Evolutionary conservation across 2,888 invertebrate species (phyloP).

Genomic region (Lasius fuliginosus): DNA sequence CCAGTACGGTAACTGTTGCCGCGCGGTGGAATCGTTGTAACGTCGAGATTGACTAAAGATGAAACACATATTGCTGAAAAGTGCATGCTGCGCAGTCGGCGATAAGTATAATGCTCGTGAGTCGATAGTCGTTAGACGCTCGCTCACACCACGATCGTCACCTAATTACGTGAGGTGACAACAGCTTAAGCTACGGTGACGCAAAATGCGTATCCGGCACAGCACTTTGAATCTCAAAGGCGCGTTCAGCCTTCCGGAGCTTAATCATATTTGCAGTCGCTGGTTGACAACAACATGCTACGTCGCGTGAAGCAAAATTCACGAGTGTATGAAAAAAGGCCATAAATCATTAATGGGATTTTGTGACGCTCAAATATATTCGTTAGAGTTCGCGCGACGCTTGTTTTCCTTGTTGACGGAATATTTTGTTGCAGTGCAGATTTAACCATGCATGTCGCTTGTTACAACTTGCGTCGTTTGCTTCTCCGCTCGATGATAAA

Average conservation of each 20-base stretch:
- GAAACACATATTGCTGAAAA: constrained; percentile 34
- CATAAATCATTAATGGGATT: constrained; percentile 27
- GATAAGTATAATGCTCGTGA: constrained; percentile 30
- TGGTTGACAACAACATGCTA: constrained; percentile 1
- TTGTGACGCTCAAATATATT: constrained; percentile 10
- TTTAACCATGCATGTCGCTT: constrained; percentile 16
- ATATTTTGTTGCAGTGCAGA: constrained; percentile 19
- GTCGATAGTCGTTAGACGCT: constrained; percentile 32
- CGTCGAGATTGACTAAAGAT: constrained; percentile 33
- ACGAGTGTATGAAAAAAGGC: background rate
- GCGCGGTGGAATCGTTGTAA: constrained; percentile 52
- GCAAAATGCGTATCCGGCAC: constrained; percentile 25
- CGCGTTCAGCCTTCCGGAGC: constrained; percentile 37
- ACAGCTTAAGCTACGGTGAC: constrained; percentile 21
- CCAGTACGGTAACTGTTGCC: constrained; percentile 16
- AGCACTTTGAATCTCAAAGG: constrained; percentile 2
- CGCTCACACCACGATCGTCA: constrained; percentile 9
- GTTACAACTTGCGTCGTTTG: constrained; percentile 31
- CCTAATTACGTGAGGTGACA: constrained; percentile 16
- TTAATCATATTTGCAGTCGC: background rate
- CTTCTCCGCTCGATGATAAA: constrained; percentile 26
- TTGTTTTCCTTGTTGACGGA: background rate
- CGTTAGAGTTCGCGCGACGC: constrained; percentile 4
- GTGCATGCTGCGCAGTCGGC: constrained; percentile 26
- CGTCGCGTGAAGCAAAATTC: background rate